phyloP scores from a whole-genome alignment of 2,113 vertebrate genomes.

The Pandion haliaetus region DNA sequence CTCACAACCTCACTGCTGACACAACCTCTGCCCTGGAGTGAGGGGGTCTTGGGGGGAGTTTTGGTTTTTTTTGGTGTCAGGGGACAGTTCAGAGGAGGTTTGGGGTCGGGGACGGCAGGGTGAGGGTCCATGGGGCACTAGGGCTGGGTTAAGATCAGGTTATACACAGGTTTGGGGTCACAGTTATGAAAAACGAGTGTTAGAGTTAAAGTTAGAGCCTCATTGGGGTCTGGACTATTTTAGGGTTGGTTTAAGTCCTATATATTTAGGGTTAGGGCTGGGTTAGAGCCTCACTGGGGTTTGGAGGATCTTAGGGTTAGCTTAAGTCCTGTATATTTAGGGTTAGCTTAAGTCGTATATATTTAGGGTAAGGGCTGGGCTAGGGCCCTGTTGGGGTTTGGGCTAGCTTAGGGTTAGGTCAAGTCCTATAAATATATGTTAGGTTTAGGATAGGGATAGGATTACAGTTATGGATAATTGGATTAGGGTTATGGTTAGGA shows the following conservation, averaged over 20 bases:
- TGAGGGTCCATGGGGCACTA: neutral
- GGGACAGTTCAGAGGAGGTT: neutral
- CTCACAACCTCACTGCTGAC: neutral
- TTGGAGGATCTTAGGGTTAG: too few species aligned
- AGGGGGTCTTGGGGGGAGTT: neutral
- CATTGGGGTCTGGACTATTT: too few species aligned
- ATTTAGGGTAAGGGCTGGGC: neutral
- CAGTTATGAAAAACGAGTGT: neutral
- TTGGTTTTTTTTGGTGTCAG: neutral
- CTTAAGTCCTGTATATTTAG: neutral
- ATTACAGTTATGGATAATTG: neutral
- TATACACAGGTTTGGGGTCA: neutral
- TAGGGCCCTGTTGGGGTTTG: neutral
- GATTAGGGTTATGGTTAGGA: neutral
- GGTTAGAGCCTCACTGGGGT: neutral
- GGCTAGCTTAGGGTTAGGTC: neutral
- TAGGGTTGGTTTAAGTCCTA: neutral
- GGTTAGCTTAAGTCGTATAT: too few species aligned
- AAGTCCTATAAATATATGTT: neutral
- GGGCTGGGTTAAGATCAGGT: neutral
- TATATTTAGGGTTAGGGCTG: neutral
- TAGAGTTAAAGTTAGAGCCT: neutral
- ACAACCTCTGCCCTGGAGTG: neutral
- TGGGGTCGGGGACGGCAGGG: neutral
- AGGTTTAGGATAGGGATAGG: neutral